Percentiles rank a stretch among this genome's conserved stretches.
Evolutionary conservation across 2,113 vertebrate species (phyloP).

Genomic region (Anoplopoma fimbria): DNA sequence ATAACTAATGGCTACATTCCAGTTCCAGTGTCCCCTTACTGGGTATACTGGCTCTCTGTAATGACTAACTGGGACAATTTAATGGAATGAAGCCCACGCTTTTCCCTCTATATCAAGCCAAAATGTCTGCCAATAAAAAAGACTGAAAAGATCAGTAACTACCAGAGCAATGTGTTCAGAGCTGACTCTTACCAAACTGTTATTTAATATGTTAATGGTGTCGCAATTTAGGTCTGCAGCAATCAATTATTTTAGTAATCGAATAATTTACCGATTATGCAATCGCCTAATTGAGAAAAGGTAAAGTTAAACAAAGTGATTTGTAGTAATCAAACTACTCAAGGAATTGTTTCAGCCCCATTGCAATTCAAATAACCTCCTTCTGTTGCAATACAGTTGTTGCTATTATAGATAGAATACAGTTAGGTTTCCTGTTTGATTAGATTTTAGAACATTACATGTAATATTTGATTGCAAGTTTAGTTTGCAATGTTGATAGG

Average conservation of each 20-base stretch:
- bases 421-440: background rate
- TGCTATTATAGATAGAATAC: background rate
- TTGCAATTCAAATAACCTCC: background rate
- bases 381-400: background rate
- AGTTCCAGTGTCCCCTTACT: background rate
- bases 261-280: too few species aligned
- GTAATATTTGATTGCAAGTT: background rate
- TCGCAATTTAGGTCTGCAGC: background rate
- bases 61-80: background rate
- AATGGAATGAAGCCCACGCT: background rate
- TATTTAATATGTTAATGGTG: background rate
- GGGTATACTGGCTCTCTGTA: background rate
- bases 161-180: background rate
- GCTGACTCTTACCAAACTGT: background rate
- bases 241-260: too few species aligned
- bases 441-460: background rate
- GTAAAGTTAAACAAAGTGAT: too few species aligned
- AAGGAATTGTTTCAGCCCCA: too few species aligned
- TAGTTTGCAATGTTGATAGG: background rate
- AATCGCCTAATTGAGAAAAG: too few species aligned
- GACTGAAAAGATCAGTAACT: background rate
- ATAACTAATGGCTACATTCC: background rate
- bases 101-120: background rate
- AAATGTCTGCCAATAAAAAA: slow-evolving; percentile 3
- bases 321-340: too few species aligned